phyloP scores from a whole-genome alignment of 2,113 vertebrate genomes.

The Diadophis punctatus region DNA sequence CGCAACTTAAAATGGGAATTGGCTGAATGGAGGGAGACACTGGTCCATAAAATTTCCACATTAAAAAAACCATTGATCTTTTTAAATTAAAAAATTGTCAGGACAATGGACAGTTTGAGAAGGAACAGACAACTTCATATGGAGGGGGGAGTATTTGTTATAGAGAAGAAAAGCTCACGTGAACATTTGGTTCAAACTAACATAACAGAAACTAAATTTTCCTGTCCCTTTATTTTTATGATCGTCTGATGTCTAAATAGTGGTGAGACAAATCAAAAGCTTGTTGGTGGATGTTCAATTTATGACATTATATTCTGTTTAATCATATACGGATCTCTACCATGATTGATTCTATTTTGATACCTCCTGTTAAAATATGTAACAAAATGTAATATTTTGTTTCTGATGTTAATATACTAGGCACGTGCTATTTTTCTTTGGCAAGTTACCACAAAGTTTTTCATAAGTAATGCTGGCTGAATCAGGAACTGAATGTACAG shows the following conservation, averaged over 20 bases:
- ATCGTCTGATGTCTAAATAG: conserved; percentile 25
- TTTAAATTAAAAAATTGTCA: conserved; percentile 24
- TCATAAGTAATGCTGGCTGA: not conserved
- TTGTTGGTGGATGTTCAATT: not conserved
- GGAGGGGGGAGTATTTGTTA: conserved; percentile 67
- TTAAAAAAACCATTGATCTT: conserved; percentile 70
- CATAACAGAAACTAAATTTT: conserved; percentile 35
- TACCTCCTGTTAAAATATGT: not conserved
- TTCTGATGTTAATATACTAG: not conserved
- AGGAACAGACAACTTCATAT: conserved; percentile 68
- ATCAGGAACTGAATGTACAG: not conserved
- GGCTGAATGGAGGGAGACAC: conserved; percentile 58
- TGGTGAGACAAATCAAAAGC: fast-evolving
- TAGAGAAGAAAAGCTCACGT: conserved; percentile 63
- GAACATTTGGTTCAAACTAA: conserved; percentile 63
- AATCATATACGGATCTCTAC: not conserved
- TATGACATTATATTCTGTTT: not conserved
- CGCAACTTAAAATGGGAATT: conserved; percentile 62
- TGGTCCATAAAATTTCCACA: conserved; percentile 74
- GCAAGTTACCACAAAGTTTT: not conserved
- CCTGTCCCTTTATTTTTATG: conserved; percentile 26
- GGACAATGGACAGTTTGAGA: conserved; percentile 65
- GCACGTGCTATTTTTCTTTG: not conserved
- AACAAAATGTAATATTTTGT: not conserved
- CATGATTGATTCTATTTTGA: not conserved